Base-by-base conservation (phyloP, 2,888 invertebrate species). In the Rotaria socialis region DNA sequence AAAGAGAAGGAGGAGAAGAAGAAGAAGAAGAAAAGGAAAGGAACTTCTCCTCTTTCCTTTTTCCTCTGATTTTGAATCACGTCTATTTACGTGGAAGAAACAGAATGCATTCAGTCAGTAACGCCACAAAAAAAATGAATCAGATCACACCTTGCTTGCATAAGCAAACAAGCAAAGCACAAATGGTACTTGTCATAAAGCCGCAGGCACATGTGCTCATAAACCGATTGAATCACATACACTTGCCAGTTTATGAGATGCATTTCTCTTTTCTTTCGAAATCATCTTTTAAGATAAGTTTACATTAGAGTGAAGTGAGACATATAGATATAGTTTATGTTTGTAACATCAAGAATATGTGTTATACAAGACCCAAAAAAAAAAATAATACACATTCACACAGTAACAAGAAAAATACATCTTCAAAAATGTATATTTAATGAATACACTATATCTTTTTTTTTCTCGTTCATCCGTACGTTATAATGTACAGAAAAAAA, bases 141-240 rank as follows among this genome's bases (percentile, higher is more conserved):
- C 67, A 4, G 16, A 41, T 67, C 67, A 67, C 67, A 67, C 35
- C 35, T 67, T 67, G 67, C 67, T 55, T 67, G 67, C 67, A 67
- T 67, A 67, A 67, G 67, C 16, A 67, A 67, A 67, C 16, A 41
- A 67, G 19, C 11, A 27, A 67, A 19, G 27, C 14, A 67, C 24
- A 35, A 35, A 67, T 35, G 16, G 14, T 67, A 67, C 67, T 67
- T 67, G 67, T 67, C 35, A 27, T 67, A 67, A 67, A 67, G 67
- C 67, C 67, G 27, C 67, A 35, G 67, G 67, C 67, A 35, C 67
- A 67, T 11, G 67, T 67, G 67, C 67, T 67, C 67, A 67, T 67
- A 67, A 67, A 67, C 67, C 67, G 27, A 67, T 67, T 67, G 67
- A 67, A 35, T 67, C 67, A 67, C 67, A 67, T 67, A 16, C 19